Evolutionary conservation across 2,888 invertebrate species (phyloP).

Genomic region (Abrostola tripartita): DNA sequence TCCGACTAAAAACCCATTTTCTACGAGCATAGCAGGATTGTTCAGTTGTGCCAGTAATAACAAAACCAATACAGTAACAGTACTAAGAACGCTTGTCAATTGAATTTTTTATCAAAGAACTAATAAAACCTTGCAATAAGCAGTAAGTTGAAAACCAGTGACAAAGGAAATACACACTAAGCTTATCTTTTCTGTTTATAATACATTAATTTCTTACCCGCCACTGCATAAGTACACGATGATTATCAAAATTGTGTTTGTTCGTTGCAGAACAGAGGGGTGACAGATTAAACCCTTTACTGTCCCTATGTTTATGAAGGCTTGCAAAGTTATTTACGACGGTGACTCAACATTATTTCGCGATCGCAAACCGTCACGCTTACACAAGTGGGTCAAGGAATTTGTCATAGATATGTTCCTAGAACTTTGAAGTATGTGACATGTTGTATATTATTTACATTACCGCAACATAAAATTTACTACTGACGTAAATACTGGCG

Average conservation of each 20-base stretch:
- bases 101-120: too few relatives aligned
- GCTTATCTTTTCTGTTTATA: not conserved
- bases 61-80: too few relatives aligned
- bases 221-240: constrained; percentile 28
- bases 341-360: constrained; percentile 52
- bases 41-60: too few relatives aligned
- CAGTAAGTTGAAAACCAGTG: too few relatives aligned
- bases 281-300: constrained; percentile 54
- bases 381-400: constrained; percentile 55
- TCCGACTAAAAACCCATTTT: too few relatives aligned
- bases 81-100: too few relatives aligned
- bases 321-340: constrained; percentile 57
- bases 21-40: too few relatives aligned
- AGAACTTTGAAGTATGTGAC: constrained; percentile 38
- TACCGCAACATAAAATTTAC: constrained; percentile 11
- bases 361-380: constrained; percentile 47
- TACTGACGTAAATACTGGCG: not conserved
- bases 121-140: too few relatives aligned
- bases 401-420: constrained; percentile 43
- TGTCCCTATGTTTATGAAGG: constrained; percentile 55
- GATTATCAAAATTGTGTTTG: constrained; percentile 53
- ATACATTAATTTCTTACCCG: constrained; percentile 25
- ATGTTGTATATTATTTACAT: constrained; percentile 26
- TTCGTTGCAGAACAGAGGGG: constrained; percentile 44
- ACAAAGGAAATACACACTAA: too few relatives aligned